Conservation (phyloP, 92 coral and sea anemone species). For the Heliopora coerulea region DNA sequence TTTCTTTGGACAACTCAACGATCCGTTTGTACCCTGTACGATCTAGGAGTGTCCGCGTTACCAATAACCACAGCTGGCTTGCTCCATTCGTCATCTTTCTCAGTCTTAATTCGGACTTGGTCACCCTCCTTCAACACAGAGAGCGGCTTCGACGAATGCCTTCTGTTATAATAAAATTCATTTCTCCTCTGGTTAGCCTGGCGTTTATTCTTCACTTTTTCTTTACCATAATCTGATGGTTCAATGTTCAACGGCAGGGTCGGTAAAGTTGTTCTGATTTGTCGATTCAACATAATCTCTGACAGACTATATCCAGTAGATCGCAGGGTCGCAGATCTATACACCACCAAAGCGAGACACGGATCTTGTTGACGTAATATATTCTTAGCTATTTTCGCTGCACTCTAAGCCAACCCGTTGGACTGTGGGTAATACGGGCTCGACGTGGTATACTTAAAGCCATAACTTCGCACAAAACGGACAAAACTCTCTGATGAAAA, state of each 20-base stretch:
- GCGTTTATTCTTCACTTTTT: neutral
- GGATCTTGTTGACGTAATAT: conserved; percentile 56
- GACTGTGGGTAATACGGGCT: no score
- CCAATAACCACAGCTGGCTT: neutral
- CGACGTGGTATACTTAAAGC: no score
- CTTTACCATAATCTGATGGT: neutral
- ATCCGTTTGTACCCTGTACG: conserved; percentile 17
- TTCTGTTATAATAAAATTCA: conserved; percentile 20
- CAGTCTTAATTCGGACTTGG: conserved; percentile 13
- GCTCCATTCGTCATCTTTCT: conserved; percentile 15
- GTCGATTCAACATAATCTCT: conserved; percentile 46
- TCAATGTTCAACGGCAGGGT: conserved; percentile 12
- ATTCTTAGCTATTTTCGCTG: conserved; percentile 54
- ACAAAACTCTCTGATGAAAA: no score
- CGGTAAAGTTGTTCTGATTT: conserved; percentile 47
- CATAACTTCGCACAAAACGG: no score
- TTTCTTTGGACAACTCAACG: conserved; percentile 12
- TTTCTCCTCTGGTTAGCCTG: conserved; percentile 11
- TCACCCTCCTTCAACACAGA: conserved; percentile 10
- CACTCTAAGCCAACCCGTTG: no score
- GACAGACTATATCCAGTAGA: conserved; percentile 52
- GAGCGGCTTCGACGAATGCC: conserved; percentile 17
- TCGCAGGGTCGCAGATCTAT: conserved; percentile 50
- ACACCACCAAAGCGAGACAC: conserved; percentile 41
- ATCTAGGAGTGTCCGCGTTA: conserved; percentile 22